These are phyloP conservation scores for Thamnaconus septentrionalis DNA, from an alignment of 2,113 vertebrate species.

Conservation along the genomic window DNA sequence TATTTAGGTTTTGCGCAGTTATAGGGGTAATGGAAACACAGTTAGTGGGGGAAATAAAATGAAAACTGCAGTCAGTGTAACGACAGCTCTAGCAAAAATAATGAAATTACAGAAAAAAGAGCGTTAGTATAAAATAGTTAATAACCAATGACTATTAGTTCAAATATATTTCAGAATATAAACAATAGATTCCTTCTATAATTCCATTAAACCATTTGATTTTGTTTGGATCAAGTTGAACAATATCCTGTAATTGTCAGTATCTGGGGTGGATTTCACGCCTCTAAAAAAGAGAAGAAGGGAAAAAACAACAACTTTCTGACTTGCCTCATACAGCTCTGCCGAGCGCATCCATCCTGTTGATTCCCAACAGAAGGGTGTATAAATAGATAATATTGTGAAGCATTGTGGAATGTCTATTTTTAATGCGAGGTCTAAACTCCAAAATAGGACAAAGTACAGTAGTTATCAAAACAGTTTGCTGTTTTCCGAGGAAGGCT, in stretches of 20 bases:
- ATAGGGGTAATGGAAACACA: too few relatives aligned
- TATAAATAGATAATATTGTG: slow-evolving; percentile 52
- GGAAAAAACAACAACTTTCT: neutral
- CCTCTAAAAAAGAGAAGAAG: neutral
- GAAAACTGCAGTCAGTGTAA: too few relatives aligned
- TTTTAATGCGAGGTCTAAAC: slow-evolving; percentile 43
- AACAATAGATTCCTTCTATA: too few relatives aligned
- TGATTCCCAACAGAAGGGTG: slow-evolving; percentile 28
- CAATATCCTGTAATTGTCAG: neutral
- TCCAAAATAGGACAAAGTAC: slow-evolving; percentile 34
- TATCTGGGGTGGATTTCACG: neutral
- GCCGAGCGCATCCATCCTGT: slow-evolving; percentile 19
- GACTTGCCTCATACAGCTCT: slow-evolving; percentile 6
- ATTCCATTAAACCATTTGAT: neutral
- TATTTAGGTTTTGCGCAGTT: too few relatives aligned
- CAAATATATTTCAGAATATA: too few relatives aligned
- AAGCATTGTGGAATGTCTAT: slow-evolving; percentile 44
- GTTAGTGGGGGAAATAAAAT: too few relatives aligned
- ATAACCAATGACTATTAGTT: too few relatives aligned
- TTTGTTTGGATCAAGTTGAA: neutral
- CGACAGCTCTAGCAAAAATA: too few relatives aligned
- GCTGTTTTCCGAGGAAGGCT: neutral
- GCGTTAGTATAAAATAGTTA: too few relatives aligned
- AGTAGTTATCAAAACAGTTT: slow-evolving; percentile 12
- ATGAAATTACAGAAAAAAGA: too few relatives aligned